These are phyloP conservation scores for Mastomys natalensis DNA, from an alignment of 2,113 vertebrate species.

Conservation along the genomic window DNA sequence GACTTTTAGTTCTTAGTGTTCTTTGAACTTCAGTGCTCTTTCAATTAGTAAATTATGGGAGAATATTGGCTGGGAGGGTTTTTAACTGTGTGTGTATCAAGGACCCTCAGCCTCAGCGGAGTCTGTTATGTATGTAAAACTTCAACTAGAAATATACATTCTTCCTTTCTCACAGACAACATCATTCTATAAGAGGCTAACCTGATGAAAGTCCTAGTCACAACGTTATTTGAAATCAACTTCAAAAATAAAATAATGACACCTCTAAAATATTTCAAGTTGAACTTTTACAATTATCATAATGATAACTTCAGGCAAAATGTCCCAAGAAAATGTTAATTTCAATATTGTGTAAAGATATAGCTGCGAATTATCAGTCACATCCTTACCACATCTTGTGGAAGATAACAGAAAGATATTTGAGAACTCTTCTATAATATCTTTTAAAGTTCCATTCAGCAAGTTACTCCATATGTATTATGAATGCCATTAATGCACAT, in stretches of 20 bases:
- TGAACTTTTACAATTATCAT: slow-evolving; percentile 12
- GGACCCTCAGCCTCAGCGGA: slow-evolving; percentile 35
- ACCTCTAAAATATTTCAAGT: slow-evolving; percentile 37
- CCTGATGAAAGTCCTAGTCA: slow-evolving; percentile 53
- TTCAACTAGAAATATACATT: slow-evolving; percentile 50
- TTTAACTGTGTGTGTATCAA: slow-evolving; percentile 58
- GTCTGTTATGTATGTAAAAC: slow-evolving; percentile 68
- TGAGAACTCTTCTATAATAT: not conserved
- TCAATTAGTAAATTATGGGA: slow-evolving; percentile 73
- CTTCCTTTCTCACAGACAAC: slow-evolving; percentile 43
- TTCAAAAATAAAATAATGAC: not conserved
- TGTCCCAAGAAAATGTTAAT: not conserved
- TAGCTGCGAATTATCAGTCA: not conserved
- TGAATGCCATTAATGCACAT: not conserved
- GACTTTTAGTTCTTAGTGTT: slow-evolving; percentile 69
- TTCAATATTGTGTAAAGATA: not conserved
- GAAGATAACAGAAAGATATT: not conserved
- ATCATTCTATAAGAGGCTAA: slow-evolving; percentile 46
- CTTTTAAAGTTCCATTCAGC: not conserved
- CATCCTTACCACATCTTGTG: not conserved
- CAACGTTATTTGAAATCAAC: slow-evolving; percentile 38
- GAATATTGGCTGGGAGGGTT: slow-evolving; percentile 26
- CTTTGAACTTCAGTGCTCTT: slow-evolving; percentile 59
- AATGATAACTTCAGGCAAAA: not conserved
- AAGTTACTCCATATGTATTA: not conserved